Percentiles rank a stretch among this genome's conserved stretches.
phyloP scores from a whole-genome alignment of 2,888 invertebrate species.

The Pristionchus maxplancki region DNA sequence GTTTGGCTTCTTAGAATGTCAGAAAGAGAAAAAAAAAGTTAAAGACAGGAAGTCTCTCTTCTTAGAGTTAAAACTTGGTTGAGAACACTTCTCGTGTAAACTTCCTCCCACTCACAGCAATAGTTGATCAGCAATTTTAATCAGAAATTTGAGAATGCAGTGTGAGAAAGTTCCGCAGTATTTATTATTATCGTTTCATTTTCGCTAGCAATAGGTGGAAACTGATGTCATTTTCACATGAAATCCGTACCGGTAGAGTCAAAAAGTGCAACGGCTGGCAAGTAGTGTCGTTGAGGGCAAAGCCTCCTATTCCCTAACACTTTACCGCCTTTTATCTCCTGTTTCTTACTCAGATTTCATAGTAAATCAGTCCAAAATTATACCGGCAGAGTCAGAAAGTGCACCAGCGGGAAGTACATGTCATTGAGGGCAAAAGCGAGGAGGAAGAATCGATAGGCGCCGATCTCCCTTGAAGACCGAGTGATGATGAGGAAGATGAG shows the following conservation, averaged over 20 bases:
- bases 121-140: no score
- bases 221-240: no score
- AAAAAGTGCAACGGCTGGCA: background rate
- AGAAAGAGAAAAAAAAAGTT: no score
- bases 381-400: constrained; percentile 24
- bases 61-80: no score
- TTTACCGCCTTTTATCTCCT: background rate
- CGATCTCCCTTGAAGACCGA: background rate
- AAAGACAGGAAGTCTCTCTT: no score
- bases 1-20: no score
- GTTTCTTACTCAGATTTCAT: background rate
- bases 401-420: background rate
- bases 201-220: background rate
- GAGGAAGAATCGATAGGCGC: constrained; percentile 12
- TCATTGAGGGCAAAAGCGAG: constrained; percentile 28
- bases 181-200: background rate
- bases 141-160: no score
- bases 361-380: background rate
- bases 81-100: no score
- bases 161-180: no score
- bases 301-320: no score
- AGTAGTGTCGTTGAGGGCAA: background rate
- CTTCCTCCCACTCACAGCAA: no score
- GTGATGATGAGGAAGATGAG: background rate
- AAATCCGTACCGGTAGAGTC: background rate